Evolutionary conservation across 1,140 invertebrate species (phyloP).

Genomic region (Campodea augens): DNA sequence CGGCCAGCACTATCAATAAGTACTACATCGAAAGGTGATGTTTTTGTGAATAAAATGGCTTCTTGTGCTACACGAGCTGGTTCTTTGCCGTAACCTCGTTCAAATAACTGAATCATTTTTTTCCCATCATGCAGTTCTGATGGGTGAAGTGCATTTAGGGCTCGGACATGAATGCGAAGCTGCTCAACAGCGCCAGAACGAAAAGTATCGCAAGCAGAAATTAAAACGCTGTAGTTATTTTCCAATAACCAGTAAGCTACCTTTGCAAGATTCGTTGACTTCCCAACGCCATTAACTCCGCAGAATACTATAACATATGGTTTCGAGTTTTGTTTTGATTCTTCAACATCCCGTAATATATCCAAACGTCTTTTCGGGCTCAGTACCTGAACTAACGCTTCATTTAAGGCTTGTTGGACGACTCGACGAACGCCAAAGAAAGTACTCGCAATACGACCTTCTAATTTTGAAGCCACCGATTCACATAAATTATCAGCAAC

Average conservation of each 20-base stretch:
- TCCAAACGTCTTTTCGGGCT: conserved; percentile 88
- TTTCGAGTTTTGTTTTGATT: conserved; percentile 54
- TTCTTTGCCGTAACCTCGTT: conserved; percentile 96
- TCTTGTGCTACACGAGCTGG: conserved; percentile 94
- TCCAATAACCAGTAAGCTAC: conserved; percentile 90
- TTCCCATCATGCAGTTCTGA: conserved; percentile 41
- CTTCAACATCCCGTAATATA: conserved; percentile 87
- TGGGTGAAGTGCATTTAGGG: conserved; percentile 87
- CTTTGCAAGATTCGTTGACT: conserved; percentile 97
- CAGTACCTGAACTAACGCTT: conserved; percentile 74
- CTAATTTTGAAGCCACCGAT: conserved; percentile 76
- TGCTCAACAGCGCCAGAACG: conserved; percentile 98
- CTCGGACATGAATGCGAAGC: conserved; percentile 80
- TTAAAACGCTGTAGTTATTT: conserved; percentile 90
- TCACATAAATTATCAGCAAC: conserved; percentile 89
- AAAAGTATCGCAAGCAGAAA: conserved; percentile 98
- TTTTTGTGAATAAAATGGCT: conserved; percentile 73
- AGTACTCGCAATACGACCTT: conserved; percentile 69
- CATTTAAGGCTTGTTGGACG: conserved; percentile 59
- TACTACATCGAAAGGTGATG: conserved; percentile 71
- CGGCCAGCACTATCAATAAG: conserved; percentile 94
- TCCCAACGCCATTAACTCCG: conserved; percentile 98
- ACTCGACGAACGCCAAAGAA: conserved; percentile 75
- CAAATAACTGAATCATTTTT: conserved; percentile 82
- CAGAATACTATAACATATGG: conserved; percentile 96